phyloP scores from a whole-genome alignment of 2,888 invertebrate species.

The Loripinus fragilis region DNA sequence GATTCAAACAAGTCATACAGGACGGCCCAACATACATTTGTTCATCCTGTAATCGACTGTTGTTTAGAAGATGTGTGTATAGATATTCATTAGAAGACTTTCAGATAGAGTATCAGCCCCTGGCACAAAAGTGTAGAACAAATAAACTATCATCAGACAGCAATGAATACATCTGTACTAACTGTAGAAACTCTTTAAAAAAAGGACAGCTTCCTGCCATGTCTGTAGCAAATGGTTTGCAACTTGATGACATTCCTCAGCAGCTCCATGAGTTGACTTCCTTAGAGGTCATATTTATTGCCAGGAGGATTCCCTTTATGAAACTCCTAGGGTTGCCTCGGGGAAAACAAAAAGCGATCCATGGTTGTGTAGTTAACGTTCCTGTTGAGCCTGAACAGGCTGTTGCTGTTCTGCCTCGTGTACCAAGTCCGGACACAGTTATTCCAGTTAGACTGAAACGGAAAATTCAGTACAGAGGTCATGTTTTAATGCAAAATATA shows the following conservation, averaged over 20 bases:
- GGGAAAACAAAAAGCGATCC: slow-evolving; percentile 46
- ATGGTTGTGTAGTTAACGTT: slow-evolving; percentile 46
- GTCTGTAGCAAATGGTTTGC: slow-evolving; percentile 33
- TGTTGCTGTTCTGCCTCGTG: slow-evolving; percentile 23
- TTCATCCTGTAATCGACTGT: slow-evolving; percentile 28
- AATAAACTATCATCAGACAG: slow-evolving; percentile 28
- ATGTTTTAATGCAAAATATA: slow-evolving; percentile 31
- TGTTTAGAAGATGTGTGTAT: slow-evolving; percentile 19
- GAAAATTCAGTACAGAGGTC: slow-evolving; percentile 40
- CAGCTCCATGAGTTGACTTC: slow-evolving; percentile 32
- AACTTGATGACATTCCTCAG: slow-evolving; percentile 38
- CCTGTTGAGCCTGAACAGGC: slow-evolving; percentile 37
- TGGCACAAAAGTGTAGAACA: slow-evolving; percentile 25
- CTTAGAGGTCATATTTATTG: slow-evolving; percentile 43
- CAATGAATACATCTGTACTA: slow-evolving; percentile 32
- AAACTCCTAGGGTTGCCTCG: slow-evolving; percentile 37
- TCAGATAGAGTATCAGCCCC: slow-evolving; percentile 2
- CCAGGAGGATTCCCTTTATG: slow-evolving; percentile 54
- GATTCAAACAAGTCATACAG: slow-evolving; percentile 13
- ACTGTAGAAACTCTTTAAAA: slow-evolving; percentile 20
- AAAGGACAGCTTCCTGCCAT: slow-evolving; percentile 28
- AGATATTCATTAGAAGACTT: slow-evolving; percentile 20
- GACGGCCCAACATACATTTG: slow-evolving; percentile 39
- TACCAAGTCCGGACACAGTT: slow-evolving; percentile 29
- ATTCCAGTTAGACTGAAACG: slow-evolving; percentile 40